These are phyloP conservation scores for Chelonia mydas DNA, from an alignment of 2,797 vertebrate species.

Conservation along the genomic window DNA sequence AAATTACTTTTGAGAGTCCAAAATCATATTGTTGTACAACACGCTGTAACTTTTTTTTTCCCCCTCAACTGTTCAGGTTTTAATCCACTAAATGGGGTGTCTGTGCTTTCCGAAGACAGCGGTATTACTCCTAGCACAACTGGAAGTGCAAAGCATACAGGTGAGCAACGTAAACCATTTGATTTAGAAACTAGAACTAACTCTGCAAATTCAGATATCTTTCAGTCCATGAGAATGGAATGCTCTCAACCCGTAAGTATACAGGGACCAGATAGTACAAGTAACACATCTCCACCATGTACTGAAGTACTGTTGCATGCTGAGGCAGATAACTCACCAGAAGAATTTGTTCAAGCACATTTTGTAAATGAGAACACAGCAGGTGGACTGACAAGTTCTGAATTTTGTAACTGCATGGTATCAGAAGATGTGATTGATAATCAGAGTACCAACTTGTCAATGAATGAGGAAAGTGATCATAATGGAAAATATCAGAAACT, in stretches of 20 bases:
- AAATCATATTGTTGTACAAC: neutral
- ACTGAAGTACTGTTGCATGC: neutral
- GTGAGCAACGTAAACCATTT: neutral
- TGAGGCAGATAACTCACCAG: constrained; percentile 21
- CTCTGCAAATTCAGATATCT: constrained; percentile 10
- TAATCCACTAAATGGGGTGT: constrained; percentile 26
- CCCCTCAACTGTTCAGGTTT: constrained; percentile 39
- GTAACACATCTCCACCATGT: neutral
- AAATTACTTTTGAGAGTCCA: neutral
- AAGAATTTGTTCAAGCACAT: constrained; percentile 51
- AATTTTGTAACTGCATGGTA: neutral
- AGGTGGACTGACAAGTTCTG: neutral
- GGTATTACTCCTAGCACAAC: neutral
- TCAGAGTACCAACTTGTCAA: neutral
- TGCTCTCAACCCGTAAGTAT: neutral
- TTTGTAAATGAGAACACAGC: neutral
- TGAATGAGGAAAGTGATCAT: neutral
- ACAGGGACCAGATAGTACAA: neutral
- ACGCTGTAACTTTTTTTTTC: neutral
- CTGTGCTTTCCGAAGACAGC: constrained; percentile 18
- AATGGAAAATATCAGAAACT: neutral
- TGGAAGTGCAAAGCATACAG: neutral
- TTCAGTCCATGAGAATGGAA: neutral
- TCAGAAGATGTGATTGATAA: neutral
- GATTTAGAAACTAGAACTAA: neutral